These are phyloP conservation scores for Hyaena hyaena DNA, from an alignment of 2,113 vertebrate genomes.

Conservation along the genomic window DNA sequence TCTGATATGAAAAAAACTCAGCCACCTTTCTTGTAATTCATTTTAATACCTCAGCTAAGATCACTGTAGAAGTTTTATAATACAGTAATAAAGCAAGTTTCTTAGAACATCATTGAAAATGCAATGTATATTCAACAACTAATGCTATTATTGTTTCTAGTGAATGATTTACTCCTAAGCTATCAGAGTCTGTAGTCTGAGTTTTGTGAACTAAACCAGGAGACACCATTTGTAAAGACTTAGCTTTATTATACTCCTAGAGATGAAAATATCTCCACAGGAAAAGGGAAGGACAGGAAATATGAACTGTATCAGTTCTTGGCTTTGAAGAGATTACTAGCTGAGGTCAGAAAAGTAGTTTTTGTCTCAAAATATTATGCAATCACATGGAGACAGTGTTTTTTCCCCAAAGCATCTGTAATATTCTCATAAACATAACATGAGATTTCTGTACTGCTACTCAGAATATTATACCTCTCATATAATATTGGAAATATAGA, in stretches of 20 bases:
- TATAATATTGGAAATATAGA: not conserved
- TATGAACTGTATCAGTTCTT: not conserved
- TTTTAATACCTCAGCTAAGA: conserved; percentile 71
- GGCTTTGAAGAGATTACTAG: conserved; percentile 30
- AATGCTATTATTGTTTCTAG: conserved; percentile 41
- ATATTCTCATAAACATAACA: not conserved
- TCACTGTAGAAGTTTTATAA: conserved; percentile 48
- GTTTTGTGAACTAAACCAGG: conserved; percentile 1
- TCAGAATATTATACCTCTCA: not conserved
- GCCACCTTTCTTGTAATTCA: conserved; percentile 54
- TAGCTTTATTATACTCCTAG: not conserved
- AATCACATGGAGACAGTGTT: not conserved
- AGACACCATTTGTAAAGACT: conserved; percentile 39
- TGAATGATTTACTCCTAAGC: conserved; percentile 32
- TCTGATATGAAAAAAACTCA: conserved; percentile 67
- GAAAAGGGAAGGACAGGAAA: conserved; percentile 29
- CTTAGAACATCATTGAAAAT: conserved; percentile 59
- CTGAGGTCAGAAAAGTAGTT: not conserved
- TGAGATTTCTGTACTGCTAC: not conserved
- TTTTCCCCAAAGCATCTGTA: not conserved
- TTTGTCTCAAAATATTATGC: not conserved
- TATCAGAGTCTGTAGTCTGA: not conserved
- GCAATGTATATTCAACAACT: conserved; percentile 7
- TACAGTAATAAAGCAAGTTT: conserved; percentile 61
- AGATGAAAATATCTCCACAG: not conserved